Base-by-base conservation (phyloP, 2,797 vertebrate species). In the Pogonophryne albipinna region DNA sequence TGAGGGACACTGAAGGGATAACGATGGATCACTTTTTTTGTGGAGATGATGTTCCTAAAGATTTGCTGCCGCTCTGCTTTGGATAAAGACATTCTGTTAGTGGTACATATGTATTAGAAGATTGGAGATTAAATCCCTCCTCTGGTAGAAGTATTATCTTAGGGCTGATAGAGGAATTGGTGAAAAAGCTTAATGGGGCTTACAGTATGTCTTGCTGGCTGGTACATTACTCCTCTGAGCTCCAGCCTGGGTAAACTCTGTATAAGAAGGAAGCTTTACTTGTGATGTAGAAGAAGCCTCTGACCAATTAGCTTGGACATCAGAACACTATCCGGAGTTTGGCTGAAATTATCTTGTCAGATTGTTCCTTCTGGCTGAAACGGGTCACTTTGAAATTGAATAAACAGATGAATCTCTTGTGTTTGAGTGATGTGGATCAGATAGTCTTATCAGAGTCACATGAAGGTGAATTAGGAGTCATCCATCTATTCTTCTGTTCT, bases 371-470 rank as follows among this genome's bases (percentile, higher is more conserved):
- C 73, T 14, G 41, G 61, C 61, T 81, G 62, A 83, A 77, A 81
- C 63, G 56, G 83, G 80, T 74, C 75, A 77, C 83, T 92, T 87
- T 92, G 91, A 91, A 90, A 87, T 62, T 45, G 78, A 85, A 80
- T 52, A 61, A 79, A 51, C 65, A 27, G 47, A 81, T 49, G 63
- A 73, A 51, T 76, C 66, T 82, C 60, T 73, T 55, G 71, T 57
- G 74, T 88, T 83, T 83, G 84, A 87, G 42, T 70, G 89, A 91
- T 86, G 80, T 57, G 75, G 75, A 93, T 93, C 91, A 82, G 92
- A 93, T 86, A 81, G 72, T 78, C 80, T 93, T 90, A 92, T 94
- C 90, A 49, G 66, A 87, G 72, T 73, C 80, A 66, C 65, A 16
- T 57, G 78, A 82, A 85, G 77, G 90, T 84, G 84, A 92, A 84